A percentile compares a stretch with the other conserved stretches of the same genome.
phyloP scores from a whole-genome alignment of 2,113 vertebrate species.

The Dicrurus megarhynchus region DNA sequence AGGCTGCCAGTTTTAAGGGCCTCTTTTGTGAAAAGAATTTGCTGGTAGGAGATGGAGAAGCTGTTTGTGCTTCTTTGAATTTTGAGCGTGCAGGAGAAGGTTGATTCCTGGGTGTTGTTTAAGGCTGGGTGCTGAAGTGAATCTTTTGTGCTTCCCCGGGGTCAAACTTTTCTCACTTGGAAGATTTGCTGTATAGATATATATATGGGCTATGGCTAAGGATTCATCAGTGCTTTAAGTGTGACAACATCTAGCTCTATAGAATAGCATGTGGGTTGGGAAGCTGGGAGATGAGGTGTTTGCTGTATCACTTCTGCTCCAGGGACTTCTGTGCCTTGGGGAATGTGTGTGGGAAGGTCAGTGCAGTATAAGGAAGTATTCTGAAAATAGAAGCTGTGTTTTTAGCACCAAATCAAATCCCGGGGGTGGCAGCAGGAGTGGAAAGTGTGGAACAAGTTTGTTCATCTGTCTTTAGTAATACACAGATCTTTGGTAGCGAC shows the following conservation, averaged over 20 bases:
- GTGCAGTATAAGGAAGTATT: not conserved
- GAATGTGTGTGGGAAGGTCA: not conserved
- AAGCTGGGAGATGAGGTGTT: not conserved
- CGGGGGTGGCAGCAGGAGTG: not conserved
- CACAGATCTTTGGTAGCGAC: not conserved
- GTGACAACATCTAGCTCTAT: not conserved
- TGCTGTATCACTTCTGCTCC: not conserved
- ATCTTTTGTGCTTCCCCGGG: not conserved
- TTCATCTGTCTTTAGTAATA: not conserved
- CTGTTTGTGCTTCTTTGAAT: not conserved
- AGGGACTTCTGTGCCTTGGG: not conserved
- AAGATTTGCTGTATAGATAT: not conserved
- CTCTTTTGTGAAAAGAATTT: slow-evolving; percentile 10
- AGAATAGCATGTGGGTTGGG: not conserved
- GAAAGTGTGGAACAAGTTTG: not conserved
- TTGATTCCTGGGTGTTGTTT: not conserved
- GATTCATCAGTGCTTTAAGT: not conserved
- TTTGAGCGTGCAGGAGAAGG: not conserved
- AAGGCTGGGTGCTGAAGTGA: not conserved
- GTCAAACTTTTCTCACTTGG: not conserved
- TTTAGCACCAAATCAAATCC: not conserved
- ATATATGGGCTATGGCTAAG: not conserved
- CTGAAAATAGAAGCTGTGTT: not conserved
- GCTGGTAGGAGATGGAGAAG: slow-evolving; percentile 13
- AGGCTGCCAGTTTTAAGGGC: slow-evolving; percentile 45